Conservation (phyloP, 2,888 invertebrate species). For the Neoitamus cyanurus region DNA sequence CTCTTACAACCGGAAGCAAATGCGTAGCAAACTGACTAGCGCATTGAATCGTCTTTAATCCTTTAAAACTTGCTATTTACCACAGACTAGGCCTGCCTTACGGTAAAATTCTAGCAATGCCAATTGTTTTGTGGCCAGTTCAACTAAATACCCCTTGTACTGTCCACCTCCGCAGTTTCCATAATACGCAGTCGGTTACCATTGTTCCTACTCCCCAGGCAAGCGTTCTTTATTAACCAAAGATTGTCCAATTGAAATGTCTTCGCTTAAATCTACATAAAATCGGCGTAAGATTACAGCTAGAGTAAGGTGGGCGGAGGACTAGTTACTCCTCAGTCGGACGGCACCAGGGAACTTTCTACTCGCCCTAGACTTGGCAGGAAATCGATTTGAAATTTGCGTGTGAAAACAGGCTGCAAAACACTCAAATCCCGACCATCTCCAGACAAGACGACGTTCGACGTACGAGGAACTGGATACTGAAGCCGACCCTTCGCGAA, state of each 20-base stretch:
- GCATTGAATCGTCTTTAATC: not conserved
- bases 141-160: not conserved
- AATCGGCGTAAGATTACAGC: constrained; percentile 6
- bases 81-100: not conserved
- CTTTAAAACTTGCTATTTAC: not conserved
- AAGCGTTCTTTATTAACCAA: not conserved
- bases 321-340: not conserved
- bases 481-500: not conserved
- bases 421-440: not conserved
- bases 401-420: constrained; percentile 10
- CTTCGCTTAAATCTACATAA: constrained; percentile 11
- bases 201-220: not conserved
- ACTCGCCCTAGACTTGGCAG: not conserved
- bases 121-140: not conserved
- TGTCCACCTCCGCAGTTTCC: not conserved
- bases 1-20: not conserved
- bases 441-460: not conserved
- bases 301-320: not conserved
- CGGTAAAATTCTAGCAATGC: not conserved
- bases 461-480: not conserved
- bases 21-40: not conserved
- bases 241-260: constrained; percentile 20
- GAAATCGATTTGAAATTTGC: constrained; percentile 15
- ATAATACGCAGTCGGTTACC: not conserved
- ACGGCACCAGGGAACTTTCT: constrained; percentile 10